Evolutionary conservation across 2,113 vertebrate species (phyloP).

Genomic region (Malurus cyaneus): DNA sequence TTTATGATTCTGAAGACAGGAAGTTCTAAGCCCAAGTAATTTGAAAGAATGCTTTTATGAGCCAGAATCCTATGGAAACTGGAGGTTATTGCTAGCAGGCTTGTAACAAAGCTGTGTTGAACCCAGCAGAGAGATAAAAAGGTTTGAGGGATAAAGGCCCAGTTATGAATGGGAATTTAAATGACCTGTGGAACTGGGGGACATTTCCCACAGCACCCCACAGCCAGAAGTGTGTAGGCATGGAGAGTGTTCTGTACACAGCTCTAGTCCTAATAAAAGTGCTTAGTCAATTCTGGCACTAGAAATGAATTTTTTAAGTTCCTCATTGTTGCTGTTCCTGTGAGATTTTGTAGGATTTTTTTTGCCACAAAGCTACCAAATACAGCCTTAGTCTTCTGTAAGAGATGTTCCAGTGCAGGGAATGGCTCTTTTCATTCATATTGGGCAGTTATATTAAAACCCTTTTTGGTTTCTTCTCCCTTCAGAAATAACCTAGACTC

Average conservation of each 20-base stretch:
- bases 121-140: background rate
- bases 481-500: constrained; percentile 69
- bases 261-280: background rate
- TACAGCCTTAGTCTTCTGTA: background rate
- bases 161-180: background rate
- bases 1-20: background rate
- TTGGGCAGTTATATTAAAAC: background rate
- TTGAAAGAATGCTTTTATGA: background rate
- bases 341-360: background rate
- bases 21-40: background rate
- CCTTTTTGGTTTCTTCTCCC: background rate
- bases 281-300: background rate
- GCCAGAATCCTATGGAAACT: background rate
- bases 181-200: background rate
- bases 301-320: background rate
- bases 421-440: background rate
- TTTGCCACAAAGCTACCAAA: background rate
- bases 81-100: background rate
- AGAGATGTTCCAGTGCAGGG: background rate
- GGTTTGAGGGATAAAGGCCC: background rate
- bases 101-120: background rate
- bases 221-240: background rate
- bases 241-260: accelerated
- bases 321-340: too few relatives aligned
- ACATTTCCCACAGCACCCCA: background rate